Evolutionary conservation across 2,888 invertebrate genomes (phyloP), one percentile per base, ranked within the genome.

Genomic region (Drosophila melanosoma): DNA sequence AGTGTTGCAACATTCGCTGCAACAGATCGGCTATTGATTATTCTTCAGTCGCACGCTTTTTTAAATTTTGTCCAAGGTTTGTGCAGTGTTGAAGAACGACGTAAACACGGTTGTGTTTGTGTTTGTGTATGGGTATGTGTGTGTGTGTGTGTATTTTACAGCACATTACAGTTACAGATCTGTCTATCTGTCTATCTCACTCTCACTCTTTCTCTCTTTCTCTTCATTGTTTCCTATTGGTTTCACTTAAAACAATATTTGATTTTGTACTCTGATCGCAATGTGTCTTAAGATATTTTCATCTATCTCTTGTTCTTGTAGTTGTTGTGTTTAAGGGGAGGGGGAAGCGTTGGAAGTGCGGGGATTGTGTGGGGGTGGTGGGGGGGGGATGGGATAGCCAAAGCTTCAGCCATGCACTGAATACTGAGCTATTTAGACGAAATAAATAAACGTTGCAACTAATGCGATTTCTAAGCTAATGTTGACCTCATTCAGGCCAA

Each of bases 221-320:
- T 32, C 38, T 26, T 38, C 12, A 36, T 61, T 40, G 45, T 53
- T 53, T 49, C 32, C 29, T 23, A 23, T n/a, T 48, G n/a, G 17
- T 32, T 33, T 65, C 23, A 45, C 66, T 77, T 72, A 69, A 72
- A 65, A 68, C 45, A 68, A 65, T 48, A 62, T 60, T 53, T 67
- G 45, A 68, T 67, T 82, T 82, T 83, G 82, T 82, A 83, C 83
- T 82, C 83, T 83, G 57, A 69, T 78, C 62, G 71, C 77, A 82
- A 81, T 83, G 81, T 69, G 66, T 73, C 53, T 60, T 52, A 45
- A 3, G 23, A 15, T 45, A 15, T 45, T 23, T 45, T 45, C 45
- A 23, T 23, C 20, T 45, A 15, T 7, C 1, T 42, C 11, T 20
- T 2, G 11, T 7, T 12, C 6, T 0, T 5, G n/a, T 20, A 6